Base-by-base conservation (phyloP, 2,113 vertebrate genomes). In the Corythaeola cristata region DNA sequence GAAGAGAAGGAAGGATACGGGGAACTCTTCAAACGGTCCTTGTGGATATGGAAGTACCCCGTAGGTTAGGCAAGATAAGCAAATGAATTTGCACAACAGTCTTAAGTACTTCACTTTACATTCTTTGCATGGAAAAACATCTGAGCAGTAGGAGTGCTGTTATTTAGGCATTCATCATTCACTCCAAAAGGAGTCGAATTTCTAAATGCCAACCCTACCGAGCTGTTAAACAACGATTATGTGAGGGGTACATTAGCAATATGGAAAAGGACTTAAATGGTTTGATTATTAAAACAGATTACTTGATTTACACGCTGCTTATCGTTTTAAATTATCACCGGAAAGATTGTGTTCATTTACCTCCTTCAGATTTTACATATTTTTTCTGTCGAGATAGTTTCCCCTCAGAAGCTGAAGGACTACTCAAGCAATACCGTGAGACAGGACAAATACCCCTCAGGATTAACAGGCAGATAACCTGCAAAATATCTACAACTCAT, bases 221-320 rank as follows among this genome's bases (percentile, higher is more conserved):
- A n/a, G 32, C 2, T 21, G 32, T 26, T 55, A 28, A 71, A 80
- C 77, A 72, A 13, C 0, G 23, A n/a, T 63, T 88, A 69, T 4
- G 22, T 72, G 45, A 39, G 8, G 62, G 88, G 67, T 87, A 56
- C 71, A 28, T 44, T 15, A 69, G 68, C 52, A 88, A 32, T 28
- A 80, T 15, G 67, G 91, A 89, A 88, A 94, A 93, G 63, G 59
- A 47, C 67, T 93, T 50, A 33, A 83, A 37, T 18, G 49, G 59
- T 49, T 79, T 92, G 82, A 84, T 85, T 83, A 76, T 77, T 80
- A 66, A 90, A 96, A 27, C 92, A 93, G 85, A 90, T 89, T 44
- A 58, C 35, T 83, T 68, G 68, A 87, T 93, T 86, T 74, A 63
- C 50, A 21, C 17, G 30, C 45, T 62, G 50, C 74, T 73, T 60